Conservation (phyloP, 2,888 invertebrate species). For the Heliconius aoede region DNA sequence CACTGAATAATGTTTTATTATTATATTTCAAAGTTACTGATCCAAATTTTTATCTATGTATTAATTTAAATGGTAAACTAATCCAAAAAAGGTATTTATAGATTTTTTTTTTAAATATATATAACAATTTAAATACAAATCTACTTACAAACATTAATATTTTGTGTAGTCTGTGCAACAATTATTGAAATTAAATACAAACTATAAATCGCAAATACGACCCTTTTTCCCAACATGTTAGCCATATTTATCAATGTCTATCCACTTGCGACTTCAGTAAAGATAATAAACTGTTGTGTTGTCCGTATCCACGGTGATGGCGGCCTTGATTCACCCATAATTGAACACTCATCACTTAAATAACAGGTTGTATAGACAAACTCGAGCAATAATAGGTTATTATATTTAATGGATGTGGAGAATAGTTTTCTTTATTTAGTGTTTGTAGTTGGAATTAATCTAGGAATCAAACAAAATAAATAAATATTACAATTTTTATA, state of each 20-base stretch:
- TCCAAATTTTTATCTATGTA: too few species aligned
- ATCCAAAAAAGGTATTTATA: too few species aligned
- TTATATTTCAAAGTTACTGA: too few species aligned
- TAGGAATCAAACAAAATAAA: neutral
- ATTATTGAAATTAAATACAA: constrained; percentile 53
- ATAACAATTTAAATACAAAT: neutral
- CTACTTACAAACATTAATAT: constrained; percentile 88
- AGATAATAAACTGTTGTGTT: constrained; percentile 54
- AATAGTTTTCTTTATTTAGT: constrained; percentile 19
- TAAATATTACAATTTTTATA: neutral
- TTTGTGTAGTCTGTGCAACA: constrained; percentile 86
- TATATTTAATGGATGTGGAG: neutral
- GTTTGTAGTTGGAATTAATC: neutral
- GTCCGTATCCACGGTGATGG: constrained; percentile 73
- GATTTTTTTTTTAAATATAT: too few species aligned
- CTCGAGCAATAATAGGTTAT: neutral
- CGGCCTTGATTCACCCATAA: constrained; percentile 71
- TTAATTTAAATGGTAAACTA: too few species aligned
- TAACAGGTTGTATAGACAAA: constrained; percentile 43
- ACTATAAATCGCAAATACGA: constrained; percentile 51
- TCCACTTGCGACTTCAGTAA: neutral
- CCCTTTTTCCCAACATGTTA: constrained; percentile 49
- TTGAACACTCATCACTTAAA: constrained; percentile 65
- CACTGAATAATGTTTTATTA: constrained; percentile 73
- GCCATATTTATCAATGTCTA: constrained; percentile 55